A percentile compares a stretch with the other conserved stretches of the same genome.
Evolutionary conservation across 2,797 vertebrate genomes (phyloP).

Genomic region (Hybognathus amarus): DNA sequence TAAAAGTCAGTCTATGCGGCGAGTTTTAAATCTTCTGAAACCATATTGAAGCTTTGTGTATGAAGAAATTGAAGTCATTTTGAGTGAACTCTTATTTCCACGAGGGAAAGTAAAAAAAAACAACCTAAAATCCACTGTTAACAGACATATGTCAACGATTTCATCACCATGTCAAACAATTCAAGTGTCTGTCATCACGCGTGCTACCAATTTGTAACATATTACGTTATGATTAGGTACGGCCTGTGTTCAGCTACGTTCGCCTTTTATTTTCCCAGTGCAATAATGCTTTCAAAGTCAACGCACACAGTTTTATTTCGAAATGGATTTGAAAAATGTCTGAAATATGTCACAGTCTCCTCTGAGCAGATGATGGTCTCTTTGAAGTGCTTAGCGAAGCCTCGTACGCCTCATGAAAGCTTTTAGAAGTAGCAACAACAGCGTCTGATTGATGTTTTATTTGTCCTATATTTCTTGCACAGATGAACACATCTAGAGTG

Average conservation of each 20-base stretch:
- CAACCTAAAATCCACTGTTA: slow-evolving; percentile 6
- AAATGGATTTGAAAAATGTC: slow-evolving; percentile 65
- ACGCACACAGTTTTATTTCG: slow-evolving; percentile 19
- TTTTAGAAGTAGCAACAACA: slow-evolving; percentile 63
- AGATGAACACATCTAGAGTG: slow-evolving; percentile 38
- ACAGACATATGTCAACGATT: slow-evolving; percentile 37
- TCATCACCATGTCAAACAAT: slow-evolving; percentile 37
- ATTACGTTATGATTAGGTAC: slow-evolving; percentile 37
- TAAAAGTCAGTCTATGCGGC: background rate
- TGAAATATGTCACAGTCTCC: slow-evolving; percentile 60
- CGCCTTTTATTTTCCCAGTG: slow-evolving; percentile 17
- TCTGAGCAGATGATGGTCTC: slow-evolving; percentile 59
- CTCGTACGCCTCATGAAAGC: slow-evolving; percentile 58
- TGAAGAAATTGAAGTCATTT: background rate
- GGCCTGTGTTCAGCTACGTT: slow-evolving; percentile 1
- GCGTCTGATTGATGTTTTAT: slow-evolving; percentile 71
- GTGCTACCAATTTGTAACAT: slow-evolving; percentile 35
- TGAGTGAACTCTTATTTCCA: background rate
- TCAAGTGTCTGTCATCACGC: slow-evolving; percentile 31
- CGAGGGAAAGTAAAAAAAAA: background rate
- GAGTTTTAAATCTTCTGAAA: background rate
- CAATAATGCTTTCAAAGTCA: slow-evolving; percentile 28
- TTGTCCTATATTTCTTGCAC: slow-evolving; percentile 72
- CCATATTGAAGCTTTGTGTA: background rate
- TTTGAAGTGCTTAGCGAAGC: slow-evolving; percentile 71